Evolutionary conservation across 2,888 invertebrate species (phyloP).

Genomic region (Pelosia muscerda): DNA sequence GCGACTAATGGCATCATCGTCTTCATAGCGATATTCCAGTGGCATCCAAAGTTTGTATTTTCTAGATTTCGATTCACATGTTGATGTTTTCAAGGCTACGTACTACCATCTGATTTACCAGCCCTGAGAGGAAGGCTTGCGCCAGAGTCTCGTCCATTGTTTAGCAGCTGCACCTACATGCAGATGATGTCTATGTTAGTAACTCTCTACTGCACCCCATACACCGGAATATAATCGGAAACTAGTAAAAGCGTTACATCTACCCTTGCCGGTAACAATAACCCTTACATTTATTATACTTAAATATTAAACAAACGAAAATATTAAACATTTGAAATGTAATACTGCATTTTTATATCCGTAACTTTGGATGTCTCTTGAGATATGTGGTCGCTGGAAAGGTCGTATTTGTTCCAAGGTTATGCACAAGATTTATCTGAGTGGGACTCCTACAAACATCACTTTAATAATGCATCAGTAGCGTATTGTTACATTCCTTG

Average conservation of each 20-base stretch:
- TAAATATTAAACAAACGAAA: conserved; percentile 1
- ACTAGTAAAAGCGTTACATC: not conserved
- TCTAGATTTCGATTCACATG: no score
- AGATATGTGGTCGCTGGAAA: conserved; percentile 20
- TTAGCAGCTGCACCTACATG: no score
- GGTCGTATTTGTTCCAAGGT: conserved; percentile 25
- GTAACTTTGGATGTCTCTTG: conserved; percentile 9
- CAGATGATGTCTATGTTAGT: no score
- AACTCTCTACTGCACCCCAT: no score
- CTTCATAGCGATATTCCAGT: no score
- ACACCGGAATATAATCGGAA: not conserved
- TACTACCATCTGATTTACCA: no score
- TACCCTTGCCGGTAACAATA: not conserved
- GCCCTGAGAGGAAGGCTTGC: no score
- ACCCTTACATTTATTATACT: not conserved
- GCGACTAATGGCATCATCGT: no score
- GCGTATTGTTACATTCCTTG: conserved; percentile 7
- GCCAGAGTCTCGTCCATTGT: no score
- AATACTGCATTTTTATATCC: conserved; percentile 8
- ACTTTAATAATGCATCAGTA: conserved; percentile 24
- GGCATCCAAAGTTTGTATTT: no score
- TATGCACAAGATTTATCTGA: conserved; percentile 14
- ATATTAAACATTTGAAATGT: conserved; percentile 9
- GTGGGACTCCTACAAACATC: conserved; percentile 12
- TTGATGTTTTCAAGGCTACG: no score